A percentile compares a stretch with the other conserved stretches of the same genome.
phyloP scores from a whole-genome alignment of 2,888 invertebrate genomes.

The Alentia gelatinosa region DNA sequence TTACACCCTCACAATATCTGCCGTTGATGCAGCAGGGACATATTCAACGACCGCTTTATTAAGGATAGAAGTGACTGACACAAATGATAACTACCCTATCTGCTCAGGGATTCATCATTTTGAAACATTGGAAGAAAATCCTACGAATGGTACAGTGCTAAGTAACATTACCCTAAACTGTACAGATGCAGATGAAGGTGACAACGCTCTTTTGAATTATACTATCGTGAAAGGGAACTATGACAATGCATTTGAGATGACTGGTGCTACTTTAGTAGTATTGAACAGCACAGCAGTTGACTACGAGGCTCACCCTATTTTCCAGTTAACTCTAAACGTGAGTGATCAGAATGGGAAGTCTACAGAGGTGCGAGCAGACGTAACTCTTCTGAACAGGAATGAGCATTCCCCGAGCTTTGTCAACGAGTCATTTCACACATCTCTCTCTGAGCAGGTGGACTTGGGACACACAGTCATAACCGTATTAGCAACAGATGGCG shows the following conservation, averaged over 20 bases:
- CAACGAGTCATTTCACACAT: background rate
- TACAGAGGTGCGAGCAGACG: background rate
- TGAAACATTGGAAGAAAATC: background rate
- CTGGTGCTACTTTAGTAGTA: background rate
- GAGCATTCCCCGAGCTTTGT: constrained; percentile 45
- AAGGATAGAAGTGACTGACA: constrained; percentile 69
- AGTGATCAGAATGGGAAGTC: background rate
- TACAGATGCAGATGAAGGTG: constrained; percentile 62
- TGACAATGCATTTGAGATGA: background rate
- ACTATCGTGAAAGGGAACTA: background rate
- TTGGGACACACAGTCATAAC: constrained; percentile 66
- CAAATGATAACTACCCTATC: constrained; percentile 70
- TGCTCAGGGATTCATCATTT: constrained; percentile 59
- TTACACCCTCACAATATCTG: constrained; percentile 67
- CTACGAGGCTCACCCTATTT: background rate
- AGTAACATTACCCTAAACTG: background rate
- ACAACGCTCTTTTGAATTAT: background rate
- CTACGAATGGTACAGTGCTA: background rate
- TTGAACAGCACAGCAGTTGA: background rate
- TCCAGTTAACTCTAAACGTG: background rate
- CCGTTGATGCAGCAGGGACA: constrained; percentile 71
- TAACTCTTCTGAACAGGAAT: background rate
- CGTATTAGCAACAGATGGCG: constrained; percentile 71
- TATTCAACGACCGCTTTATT: constrained; percentile 65
- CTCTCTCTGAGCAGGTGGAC: constrained; percentile 60